phyloP scores from a whole-genome alignment of 2,888 invertebrate species.

The Coenonympha arcania region DNA sequence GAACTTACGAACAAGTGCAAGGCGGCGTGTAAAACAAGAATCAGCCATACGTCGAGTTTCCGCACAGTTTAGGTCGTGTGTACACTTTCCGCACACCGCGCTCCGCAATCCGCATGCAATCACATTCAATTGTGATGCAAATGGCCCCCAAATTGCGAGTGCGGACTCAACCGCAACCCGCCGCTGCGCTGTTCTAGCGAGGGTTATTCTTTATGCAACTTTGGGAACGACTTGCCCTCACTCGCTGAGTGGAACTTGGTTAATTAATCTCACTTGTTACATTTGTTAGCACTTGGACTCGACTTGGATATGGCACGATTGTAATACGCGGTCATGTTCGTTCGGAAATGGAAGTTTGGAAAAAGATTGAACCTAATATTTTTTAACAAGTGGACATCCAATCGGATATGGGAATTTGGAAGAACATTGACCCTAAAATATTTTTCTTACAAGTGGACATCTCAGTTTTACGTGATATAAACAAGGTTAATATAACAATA shows the following conservation, averaged over 20 bases:
- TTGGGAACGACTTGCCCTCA: neutral
- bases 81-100: neutral
- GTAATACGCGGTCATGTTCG: too few species aligned
- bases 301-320: too few species aligned
- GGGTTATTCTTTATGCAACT: constrained; percentile 5
- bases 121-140: constrained; percentile 60
- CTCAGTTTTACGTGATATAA: too few species aligned
- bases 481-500: too few species aligned
- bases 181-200: neutral
- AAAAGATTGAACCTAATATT: too few species aligned
- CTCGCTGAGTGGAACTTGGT: neutral
- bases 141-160: constrained; percentile 45
- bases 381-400: too few species aligned
- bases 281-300: too few species aligned
- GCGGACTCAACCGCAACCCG: constrained; percentile 1
- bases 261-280: neutral
- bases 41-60: too few species aligned
- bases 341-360: too few species aligned
- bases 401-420: too few species aligned
- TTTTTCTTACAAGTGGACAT: too few species aligned
- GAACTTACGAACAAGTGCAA: neutral
- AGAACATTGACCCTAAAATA: too few species aligned
- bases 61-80: neutral
- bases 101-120: constrained; percentile 39
- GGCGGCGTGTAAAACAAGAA: neutral